Base-by-base conservation (phyloP, 2,888 invertebrate genomes). In the Conistra vaccinii region DNA sequence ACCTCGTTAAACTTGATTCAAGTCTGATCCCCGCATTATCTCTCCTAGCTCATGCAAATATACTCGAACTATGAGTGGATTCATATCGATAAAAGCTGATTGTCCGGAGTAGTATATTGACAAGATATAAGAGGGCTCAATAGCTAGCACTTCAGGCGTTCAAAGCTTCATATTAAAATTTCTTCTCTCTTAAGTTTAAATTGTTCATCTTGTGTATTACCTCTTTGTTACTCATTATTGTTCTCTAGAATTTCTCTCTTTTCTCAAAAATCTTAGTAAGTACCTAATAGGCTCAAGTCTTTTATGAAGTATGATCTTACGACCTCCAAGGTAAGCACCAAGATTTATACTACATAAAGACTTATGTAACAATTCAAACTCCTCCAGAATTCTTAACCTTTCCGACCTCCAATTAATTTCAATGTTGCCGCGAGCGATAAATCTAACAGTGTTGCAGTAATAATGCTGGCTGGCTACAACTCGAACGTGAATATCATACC, bases 371-470 rank as follows among this genome's bases (percentile, higher is more conserved):
- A 70, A 51, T 66, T 39, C 32, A 73, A 83, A 65, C 62, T 77
- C 23, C 53, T 60, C 55, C 67, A 66, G 78, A 81, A 84, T 69
- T 71, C 57, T 69, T 69, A 66, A 78, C 51, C 45, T 71, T 32
- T 61, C 57, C 60, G 39, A 60, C 60, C 45, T 23, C 48, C 71
- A 79, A 83, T 81, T 79, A 83, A 73, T 62, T 81, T 70, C 77
- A 78, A 67, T 73, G 86, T 78, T 75, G 76, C 63, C 45, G 39
- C 66, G 48, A 70, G 75, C 67, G 58, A 77, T 85, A 75, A 78
- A 81, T 73, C 67, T 63, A 74, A 90, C 89, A 87, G 69, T 84
- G 88, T 90, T 87, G 88, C 85, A 85, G 84, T 82, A 87, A 82
- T 85, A 90, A 75, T 81, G 76, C 78, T 77, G 57, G 80, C 69